Base-by-base conservation (phyloP, 2,797 vertebrate genomes). In the Hyperoplus lanceolatus region DNA sequence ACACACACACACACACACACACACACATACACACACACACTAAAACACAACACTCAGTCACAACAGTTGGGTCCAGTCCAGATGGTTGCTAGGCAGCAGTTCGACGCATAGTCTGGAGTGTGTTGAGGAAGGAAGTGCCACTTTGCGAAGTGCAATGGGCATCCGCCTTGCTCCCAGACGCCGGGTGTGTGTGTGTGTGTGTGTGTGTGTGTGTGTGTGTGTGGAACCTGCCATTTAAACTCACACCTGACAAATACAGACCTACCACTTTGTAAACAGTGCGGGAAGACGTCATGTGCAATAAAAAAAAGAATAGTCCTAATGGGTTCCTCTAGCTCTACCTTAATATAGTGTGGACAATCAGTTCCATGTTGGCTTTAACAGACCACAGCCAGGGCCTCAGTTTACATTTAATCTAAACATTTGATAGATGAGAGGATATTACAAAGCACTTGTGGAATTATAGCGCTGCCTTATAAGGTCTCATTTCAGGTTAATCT, bases 111-210 rank as follows among this genome's bases (percentile, higher is more conserved):
- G 89, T 90, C 89, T 92, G 92, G 87, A 94, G 93, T 91, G 94
- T 87, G 90, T 86, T 83, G 84, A 93, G 95, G 94, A 95, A 95
- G 92, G 93, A 95, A 95, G 90, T 94, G 87, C 83, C 92, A 92
- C 94, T 94, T 93, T 86, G 86, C 60, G 74, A 86, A 90, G 85
- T 87, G 91, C 91, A 91, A 81, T 89, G 76, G 86, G 85, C 87
- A 89, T 91, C 90, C 83, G 85, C 84, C 83, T 87, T 38, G 64
- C 92, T 93, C 85, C 77, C 88, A 92, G 85, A 92, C 75, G 64
- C 55, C 60, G 67, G n/a, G 75, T 42, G 49, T 83, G 80, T 83
- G 89, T 77, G 82, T 29, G 29, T 29, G 29, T 29, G 29, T 62
- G 77, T 69, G 69, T 76, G 59, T 74, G 69, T 63, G 76, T 70